A percentile compares a stretch with the other conserved stretches of the same genome.
phyloP scores from a whole-genome alignment of 2,113 vertebrate species.

The Orthonyx spaldingii region DNA sequence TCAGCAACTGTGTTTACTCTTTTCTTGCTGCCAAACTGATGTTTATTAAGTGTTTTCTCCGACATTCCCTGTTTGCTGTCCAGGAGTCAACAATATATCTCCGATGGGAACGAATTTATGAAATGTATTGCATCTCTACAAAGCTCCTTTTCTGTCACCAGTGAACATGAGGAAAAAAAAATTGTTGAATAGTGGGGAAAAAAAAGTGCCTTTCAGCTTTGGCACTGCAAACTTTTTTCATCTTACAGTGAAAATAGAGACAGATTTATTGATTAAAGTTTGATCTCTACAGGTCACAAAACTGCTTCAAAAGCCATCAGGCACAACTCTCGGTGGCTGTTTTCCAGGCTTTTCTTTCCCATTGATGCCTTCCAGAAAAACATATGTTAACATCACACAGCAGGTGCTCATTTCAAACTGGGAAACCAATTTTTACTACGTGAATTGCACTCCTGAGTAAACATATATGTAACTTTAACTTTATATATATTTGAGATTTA shows the following conservation, averaged over 20 bases:
- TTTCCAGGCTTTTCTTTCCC: neutral
- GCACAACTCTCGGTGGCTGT: neutral
- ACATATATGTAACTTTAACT: neutral
- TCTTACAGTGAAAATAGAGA: neutral
- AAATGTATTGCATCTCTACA: neutral
- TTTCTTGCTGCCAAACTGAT: neutral
- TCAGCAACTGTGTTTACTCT: neutral
- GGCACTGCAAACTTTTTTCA: neutral
- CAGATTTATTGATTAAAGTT: slow-evolving; percentile 45
- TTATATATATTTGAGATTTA: neutral
- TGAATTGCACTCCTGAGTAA: neutral
- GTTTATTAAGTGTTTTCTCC: neutral
- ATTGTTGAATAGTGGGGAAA: neutral
- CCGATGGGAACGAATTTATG: neutral
- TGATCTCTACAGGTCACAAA: slow-evolving; percentile 6
- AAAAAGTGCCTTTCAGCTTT: neutral
- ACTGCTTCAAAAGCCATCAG: slow-evolving; percentile 13
- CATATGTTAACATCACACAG: neutral
- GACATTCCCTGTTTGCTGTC: neutral
- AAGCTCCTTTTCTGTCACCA: neutral
- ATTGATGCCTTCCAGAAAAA: neutral
- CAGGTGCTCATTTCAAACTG: slow-evolving; percentile 6
- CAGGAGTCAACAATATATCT: neutral
- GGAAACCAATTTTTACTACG: neutral
- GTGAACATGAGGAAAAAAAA: neutral